Conservation (phyloP, 1,140 invertebrate genomes). For the Parasteatoda tepidariorum region DNA sequence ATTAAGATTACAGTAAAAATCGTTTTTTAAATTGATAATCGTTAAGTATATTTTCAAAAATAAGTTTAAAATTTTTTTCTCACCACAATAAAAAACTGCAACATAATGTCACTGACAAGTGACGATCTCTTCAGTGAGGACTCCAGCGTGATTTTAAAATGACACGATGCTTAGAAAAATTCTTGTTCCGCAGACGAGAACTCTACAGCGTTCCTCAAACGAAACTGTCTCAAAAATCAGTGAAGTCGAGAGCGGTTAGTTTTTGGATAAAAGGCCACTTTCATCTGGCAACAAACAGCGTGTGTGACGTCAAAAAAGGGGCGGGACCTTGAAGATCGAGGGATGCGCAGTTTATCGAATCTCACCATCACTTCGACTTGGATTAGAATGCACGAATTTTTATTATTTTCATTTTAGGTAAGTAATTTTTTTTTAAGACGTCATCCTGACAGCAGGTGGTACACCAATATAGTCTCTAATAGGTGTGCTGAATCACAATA, state of each 20-base stretch:
- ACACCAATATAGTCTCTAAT: too few species aligned
- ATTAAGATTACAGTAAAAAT: too few species aligned
- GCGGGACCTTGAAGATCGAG: not conserved
- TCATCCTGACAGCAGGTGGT: too few species aligned
- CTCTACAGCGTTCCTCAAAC: too few species aligned
- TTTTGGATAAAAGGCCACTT: not conserved
- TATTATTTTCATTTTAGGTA: too few species aligned
- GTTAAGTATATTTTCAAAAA: too few species aligned
- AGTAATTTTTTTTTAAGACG: too few species aligned
- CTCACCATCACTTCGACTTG: not conserved
- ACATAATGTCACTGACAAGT: constrained; percentile 45
- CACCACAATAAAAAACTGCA: constrained; percentile 42
- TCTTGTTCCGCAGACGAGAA: too few species aligned
- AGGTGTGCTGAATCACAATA: too few species aligned
- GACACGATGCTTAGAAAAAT: not conserved
- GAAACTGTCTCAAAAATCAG: not conserved
- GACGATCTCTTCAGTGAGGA: constrained; percentile 31
- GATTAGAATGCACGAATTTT: too few species aligned
- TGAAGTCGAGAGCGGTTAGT: not conserved
- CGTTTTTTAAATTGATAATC: too few species aligned
- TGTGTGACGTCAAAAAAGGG: not conserved
- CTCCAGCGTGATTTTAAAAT: constrained; percentile 26
- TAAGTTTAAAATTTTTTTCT: not conserved
- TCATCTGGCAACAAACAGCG: constrained; percentile 24
- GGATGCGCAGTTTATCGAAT: not conserved